Percentiles rank a stretch among this genome's conserved stretches.
These are phyloP conservation scores for Furnarius figulus DNA, from an alignment of 2,113 vertebrate genomes.

Conservation along the genomic window DNA sequence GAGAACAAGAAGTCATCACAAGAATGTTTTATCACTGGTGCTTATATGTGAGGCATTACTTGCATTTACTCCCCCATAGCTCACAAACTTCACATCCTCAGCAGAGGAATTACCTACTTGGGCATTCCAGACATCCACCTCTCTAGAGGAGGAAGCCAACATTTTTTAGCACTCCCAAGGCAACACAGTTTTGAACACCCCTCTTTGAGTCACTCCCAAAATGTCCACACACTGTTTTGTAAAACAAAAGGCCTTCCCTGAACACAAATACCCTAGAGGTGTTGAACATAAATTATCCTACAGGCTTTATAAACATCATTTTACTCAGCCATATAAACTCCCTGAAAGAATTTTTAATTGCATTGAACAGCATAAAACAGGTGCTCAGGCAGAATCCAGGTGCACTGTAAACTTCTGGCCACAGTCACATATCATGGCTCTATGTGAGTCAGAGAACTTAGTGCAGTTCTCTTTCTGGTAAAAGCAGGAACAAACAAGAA, in stretches of 20 bases:
- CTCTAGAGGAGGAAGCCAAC: not conserved
- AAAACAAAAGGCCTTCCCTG: not conserved
- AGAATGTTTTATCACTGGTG: not conserved
- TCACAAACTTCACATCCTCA: not conserved
- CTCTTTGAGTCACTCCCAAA: not conserved
- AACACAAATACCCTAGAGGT: conserved; percentile 7
- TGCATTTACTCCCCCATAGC: not conserved
- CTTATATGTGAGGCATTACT: not conserved
- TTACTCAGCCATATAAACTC: not conserved
- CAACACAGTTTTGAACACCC: not conserved
- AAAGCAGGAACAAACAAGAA: not conserved
- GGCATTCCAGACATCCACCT: not conserved
- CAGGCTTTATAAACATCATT: not conserved
- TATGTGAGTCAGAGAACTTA: not conserved
- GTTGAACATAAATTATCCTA: not conserved
- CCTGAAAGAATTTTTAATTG: not conserved
- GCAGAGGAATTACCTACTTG: not conserved
- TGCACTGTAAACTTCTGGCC: not conserved
- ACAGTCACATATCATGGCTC: not conserved
- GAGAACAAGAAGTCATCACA: not conserved
- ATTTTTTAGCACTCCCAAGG: not conserved
- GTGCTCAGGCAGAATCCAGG: conserved; percentile 4
- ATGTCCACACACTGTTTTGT: not conserved
- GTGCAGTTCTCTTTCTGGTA: not conserved
- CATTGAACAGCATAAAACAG: not conserved